Evolutionary conservation across 2,888 invertebrate species (phyloP), one percentile per base, ranked within the genome.

Genomic region (Erebia aethiops): DNA sequence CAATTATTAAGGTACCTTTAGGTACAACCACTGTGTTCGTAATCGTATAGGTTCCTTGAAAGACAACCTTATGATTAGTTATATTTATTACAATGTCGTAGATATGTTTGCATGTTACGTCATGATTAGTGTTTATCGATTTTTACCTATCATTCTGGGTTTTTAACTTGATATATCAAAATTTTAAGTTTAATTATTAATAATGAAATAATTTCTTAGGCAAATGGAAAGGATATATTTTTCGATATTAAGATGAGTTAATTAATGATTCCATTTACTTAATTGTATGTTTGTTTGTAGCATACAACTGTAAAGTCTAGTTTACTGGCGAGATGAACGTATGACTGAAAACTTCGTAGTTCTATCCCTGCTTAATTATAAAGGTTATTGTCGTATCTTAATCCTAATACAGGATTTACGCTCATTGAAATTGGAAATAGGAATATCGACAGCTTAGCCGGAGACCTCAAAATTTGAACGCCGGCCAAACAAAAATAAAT

Each of bases 281-380:
- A n/a, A 56, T 21, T 56, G 10, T 21, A 0, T 57, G 26, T 26
- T 10, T 18, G 52, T 54, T 54, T 54, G 52, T 16, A 52, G 1
- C 52, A 52, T 16, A 54, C 2, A 54, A 7, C 9, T 57, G 11
- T n/a, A 54, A 18, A 11, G 9, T 11, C 56, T 21, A 56, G 18
- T 3, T 52, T n/a, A 52, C 8, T 56, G 21, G 18, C 11, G 56
- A 57, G 56, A 2, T 26, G 5, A 56, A 65, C 70, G 66, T 63
- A 41, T 43, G 62, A 57, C 58, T 61, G 43, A 14, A 52, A 43
- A 51, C 68, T 18, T 56, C 21, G 56, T 26, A 57, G 21, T 57
- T 57, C 5, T 57, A 11, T 57, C 56, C 18, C 21, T 57, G 56
- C 56, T 57, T 57, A 57, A 13, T 26, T 56, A 21, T 57, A 57